Evolutionary conservation across 1,140 invertebrate genomes (phyloP), one percentile per base, ranked within the genome.

Genomic region (Drosophila littoralis): DNA sequence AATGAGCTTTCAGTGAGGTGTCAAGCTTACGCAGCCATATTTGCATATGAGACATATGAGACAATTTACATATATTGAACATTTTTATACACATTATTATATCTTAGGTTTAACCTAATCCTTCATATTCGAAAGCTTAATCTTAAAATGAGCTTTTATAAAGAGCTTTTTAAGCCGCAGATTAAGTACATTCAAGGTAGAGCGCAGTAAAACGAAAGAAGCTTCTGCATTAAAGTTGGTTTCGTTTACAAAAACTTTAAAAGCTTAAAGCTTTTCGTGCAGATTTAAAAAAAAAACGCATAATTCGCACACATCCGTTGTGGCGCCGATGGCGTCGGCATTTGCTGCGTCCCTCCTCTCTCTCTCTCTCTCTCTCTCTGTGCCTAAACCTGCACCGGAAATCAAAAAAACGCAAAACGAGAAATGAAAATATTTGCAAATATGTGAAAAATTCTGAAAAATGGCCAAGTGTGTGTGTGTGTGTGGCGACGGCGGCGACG

Each of bases 401-500:
- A 84, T 79, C 61, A 60, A 52, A 50, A 65, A 63, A 42, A 15
- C 64, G 15, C 22, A 65, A 67, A 83, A 83, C 64, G 67, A 66
- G 71, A 81, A 86, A 77, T 77, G 60, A 82, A 88, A 86, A 88
- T 82, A 79, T 82, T 88, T 73, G 52, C 40, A 73, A 82, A 79
- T 79, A 86, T 88, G 64, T 76, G 75, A 72, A 81, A 86, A 86
- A 86, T 88, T 74, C 79, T 54, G 66, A 79, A 88, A 86, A 86
- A 86, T 86, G 63, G 10, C 22, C 52, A 38, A 28, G 22, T 28
- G 22, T 46, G 64, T 66, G 17, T 76, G 48, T 12, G 38, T 46
- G 22, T 43, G 63, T 43, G 45, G 57, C 52, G 50, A 13, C 67
- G 48, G 7, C 38, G 12, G 7, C 40, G 69, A 15, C 28, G 48